phyloP scores from a whole-genome alignment of 1,140 invertebrate species.

The Mercenaria mercenaria region DNA sequence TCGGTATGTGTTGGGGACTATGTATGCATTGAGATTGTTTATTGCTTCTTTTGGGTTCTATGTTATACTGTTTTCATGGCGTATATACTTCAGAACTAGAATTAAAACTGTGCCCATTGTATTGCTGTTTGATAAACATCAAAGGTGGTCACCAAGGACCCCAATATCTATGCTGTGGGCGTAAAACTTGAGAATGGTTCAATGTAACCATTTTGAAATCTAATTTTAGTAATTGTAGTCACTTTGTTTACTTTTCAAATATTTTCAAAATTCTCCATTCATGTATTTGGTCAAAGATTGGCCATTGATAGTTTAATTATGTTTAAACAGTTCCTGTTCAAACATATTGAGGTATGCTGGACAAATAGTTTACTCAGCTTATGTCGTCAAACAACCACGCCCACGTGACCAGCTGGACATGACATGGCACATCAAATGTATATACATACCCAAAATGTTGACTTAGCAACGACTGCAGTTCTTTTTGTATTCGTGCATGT shows the following conservation, averaged over 20 bases:
- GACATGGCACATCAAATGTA: too few species aligned
- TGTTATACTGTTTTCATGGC: too few species aligned
- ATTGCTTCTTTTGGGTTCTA: too few species aligned
- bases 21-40: too few species aligned
- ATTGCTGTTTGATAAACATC: too few species aligned
- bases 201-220: neutral
- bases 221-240: neutral
- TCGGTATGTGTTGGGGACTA: too few species aligned
- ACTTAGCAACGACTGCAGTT: too few species aligned
- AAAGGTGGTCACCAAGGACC: neutral
- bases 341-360: neutral
- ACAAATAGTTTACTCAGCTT: neutral
- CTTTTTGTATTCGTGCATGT: too few species aligned
- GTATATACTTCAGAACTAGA: too few species aligned
- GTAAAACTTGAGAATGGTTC: neutral
- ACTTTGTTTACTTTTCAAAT: neutral
- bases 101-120: too few species aligned
- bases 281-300: neutral
- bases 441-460: too few species aligned
- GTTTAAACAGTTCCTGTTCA: neutral
- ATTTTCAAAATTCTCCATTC: neutral
- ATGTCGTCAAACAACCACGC: neutral
- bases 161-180: neutral
- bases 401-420: neutral
- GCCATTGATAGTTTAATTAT: neutral